Evolutionary conservation across 2,797 vertebrate genomes (phyloP), one percentile per base, ranked within the genome.

Genomic region (Chaetophractus vellerosus): DNA sequence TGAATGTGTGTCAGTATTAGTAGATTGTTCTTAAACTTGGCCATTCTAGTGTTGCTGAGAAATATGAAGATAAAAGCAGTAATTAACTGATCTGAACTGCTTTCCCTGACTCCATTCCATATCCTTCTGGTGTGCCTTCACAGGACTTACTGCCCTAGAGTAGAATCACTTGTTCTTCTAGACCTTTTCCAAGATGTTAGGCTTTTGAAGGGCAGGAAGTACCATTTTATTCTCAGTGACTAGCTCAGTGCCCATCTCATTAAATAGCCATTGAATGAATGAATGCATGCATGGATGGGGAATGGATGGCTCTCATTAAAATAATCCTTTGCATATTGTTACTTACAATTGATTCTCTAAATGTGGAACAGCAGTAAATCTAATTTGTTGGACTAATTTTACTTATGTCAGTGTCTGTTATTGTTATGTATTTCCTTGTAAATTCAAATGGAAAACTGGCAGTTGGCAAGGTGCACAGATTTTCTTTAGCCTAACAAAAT

Each of bases 211-310:
- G 8, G 21, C 31, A 7, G 19, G 68, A 9, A 6, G 19, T 5
- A 1, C 31, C 31, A 21, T 6, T 10, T 36, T 6, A 2, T 31
- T 33, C 64, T 48, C 31, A 23, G 75, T 33, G 31, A 5, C 31
- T 0, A 2, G 79, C 10, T 18, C 6, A 0, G 31, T 0, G 11
- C 55, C 55, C 2, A 4, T 4, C 24, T 72, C 71, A 52, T 23
- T 19, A 26, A 28, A 72, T 52, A 24, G 31, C 78, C 52, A 45
- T 19, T 24, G 57, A 10, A 0, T 21, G 55, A 18, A 9, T 4
- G 5, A 18, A 4, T 21, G 0, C 41, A 0, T 3, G 2, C 31
- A 7, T 66, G 7, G 23, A 7, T 10, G 38, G 45, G 21, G 36
- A 38, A 16, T 31, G 24, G 18, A 7, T 2, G 50, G 7, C 16